Evolutionary conservation across 2,797 vertebrate genomes (phyloP), one percentile per base, ranked within the genome.

Genomic region (Chelon labrosus): DNA sequence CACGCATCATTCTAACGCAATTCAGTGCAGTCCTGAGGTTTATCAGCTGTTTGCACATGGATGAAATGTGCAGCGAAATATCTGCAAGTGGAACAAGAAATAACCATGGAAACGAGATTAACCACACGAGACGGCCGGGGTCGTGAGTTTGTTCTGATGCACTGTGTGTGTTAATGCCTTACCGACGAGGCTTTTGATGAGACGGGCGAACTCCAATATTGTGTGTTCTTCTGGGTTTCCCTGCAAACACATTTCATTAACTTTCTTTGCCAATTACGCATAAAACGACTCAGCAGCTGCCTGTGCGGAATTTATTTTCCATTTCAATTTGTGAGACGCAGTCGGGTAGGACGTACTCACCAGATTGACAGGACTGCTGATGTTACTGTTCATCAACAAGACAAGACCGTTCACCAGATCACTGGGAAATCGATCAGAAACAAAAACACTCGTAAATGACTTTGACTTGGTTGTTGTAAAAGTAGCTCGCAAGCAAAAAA

Each of bases 161-260:
- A 44, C 14, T 16, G 42, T 17, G 31, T 7, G 31, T 3, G 7
- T 17, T 37, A 39, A 2, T 4, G 7, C 27, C 68, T 97, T 92
- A 99, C 98, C 97, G 50, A 99, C 97, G 19, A 99, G 96, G 73
- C 96, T 96, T 93, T 98, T 98, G 94, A 99, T 99, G 91, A 99
- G 95, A 47, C 95, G 96, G 61, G 98, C 98, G 91, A 99, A 99
- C 93, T 99, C 96, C 84, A 99, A 77, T 86, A 99, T 99, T 58
- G 97, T 97, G 90, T 99, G 98, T 55, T 99, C 98, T 84, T 99
- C 97, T 56, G 98, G 98, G 80, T 99, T 99, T 25, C 98, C 98
- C 98, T 99, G 85, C 11, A 76, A 88, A 83, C 85, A 71, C 25
- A 82, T 49, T n/a, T 49, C 19, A 72, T 0, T n/a, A 27, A 39